These are phyloP conservation scores for Erpetoichthys calabaricus DNA, from an alignment of 2,797 vertebrate genomes.

Conservation along the genomic window DNA sequence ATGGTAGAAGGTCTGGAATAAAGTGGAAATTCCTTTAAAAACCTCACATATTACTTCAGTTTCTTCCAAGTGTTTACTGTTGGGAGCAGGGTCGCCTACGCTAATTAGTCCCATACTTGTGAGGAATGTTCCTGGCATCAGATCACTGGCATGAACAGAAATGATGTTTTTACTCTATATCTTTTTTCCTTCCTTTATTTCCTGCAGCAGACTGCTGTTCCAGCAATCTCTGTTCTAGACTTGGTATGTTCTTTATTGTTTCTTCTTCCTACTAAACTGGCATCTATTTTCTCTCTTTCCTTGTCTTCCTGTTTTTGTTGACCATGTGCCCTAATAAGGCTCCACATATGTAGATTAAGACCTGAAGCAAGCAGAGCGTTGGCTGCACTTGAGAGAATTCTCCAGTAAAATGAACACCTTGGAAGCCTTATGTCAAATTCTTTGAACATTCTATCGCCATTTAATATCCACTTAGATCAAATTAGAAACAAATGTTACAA, in stretches of 20 bases:
- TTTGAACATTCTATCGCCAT: too few relatives aligned
- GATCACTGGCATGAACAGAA: constrained; percentile 17
- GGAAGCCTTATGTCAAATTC: too few relatives aligned
- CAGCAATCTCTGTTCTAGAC: constrained; percentile 99
- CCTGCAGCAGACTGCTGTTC: constrained; percentile 97
- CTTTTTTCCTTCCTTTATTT: constrained; percentile 48
- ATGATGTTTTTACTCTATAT: constrained; percentile 35
- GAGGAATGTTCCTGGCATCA: constrained; percentile 29
- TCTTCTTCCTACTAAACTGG: constrained; percentile 45
- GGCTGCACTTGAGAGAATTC: background rate
- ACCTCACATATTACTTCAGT: constrained; percentile 11
- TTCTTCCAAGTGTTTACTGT: constrained; percentile 15
- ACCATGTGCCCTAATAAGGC: constrained; percentile 7
- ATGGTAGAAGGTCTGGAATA: constrained; percentile 11
- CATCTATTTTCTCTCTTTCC: constrained; percentile 37
- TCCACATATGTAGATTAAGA: background rate
- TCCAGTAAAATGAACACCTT: too few relatives aligned
- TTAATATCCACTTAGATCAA: too few relatives aligned
- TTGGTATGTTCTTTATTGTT: constrained; percentile 93
- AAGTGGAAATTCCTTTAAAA: constrained; percentile 17
- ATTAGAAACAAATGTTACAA: too few relatives aligned
- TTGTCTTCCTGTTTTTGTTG: constrained; percentile 25
- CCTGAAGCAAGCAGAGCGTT: background rate
- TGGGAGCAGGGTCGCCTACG: constrained; percentile 9
- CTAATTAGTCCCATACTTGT: constrained; percentile 24